These are phyloP conservation scores for Apistogramma diplotaenia DNA, from an alignment of 2,113 vertebrate species.

Conservation along the genomic window DNA sequence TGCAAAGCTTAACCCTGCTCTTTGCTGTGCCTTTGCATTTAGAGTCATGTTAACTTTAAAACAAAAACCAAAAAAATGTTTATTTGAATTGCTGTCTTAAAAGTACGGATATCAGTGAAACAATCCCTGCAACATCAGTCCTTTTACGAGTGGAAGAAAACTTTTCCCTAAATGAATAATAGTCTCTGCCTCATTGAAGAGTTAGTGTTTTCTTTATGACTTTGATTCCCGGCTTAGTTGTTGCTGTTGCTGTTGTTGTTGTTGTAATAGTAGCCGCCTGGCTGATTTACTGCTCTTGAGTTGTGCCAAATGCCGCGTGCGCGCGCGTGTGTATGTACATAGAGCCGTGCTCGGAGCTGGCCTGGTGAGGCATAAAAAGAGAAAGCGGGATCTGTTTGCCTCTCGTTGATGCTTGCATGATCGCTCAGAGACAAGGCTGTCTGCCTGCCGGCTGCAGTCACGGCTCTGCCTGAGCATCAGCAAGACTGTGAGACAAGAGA, in stretches of 20 bases:
- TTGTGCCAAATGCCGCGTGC: slow-evolving; percentile 25
- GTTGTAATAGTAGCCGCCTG: slow-evolving; percentile 33
- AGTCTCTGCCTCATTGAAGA: slow-evolving; percentile 4
- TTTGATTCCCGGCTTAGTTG: slow-evolving; percentile 44
- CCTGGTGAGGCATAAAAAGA: slow-evolving; percentile 43
- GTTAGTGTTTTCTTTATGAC: slow-evolving; percentile 44
- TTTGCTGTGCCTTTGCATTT: not conserved
- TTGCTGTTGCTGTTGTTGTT: slow-evolving; percentile 17
- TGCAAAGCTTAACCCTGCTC: not conserved
- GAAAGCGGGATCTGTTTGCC: slow-evolving; percentile 44
- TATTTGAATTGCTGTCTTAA: not conserved
- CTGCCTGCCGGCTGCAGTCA: slow-evolving; percentile 14
- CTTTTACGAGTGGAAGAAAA: not conserved
- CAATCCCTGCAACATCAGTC: not conserved
- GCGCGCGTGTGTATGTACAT: slow-evolving; percentile 7
- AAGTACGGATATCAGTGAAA: not conserved
- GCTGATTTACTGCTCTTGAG: slow-evolving; percentile 52
- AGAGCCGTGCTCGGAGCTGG: slow-evolving; percentile 14
- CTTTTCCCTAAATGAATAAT: slow-evolving; percentile 5
- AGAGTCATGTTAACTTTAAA: not conserved
- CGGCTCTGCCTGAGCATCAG: slow-evolving; percentile 15
- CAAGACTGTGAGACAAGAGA: slow-evolving; percentile 24
- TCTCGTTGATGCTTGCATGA: slow-evolving; percentile 32
- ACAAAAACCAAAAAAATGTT: not conserved
- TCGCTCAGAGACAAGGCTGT: slow-evolving; percentile 40